Percentiles rank a stretch among this genome's conserved stretches.
phyloP scores from a whole-genome alignment of 2,113 vertebrate species.

The Syngnathus scovelli region DNA sequence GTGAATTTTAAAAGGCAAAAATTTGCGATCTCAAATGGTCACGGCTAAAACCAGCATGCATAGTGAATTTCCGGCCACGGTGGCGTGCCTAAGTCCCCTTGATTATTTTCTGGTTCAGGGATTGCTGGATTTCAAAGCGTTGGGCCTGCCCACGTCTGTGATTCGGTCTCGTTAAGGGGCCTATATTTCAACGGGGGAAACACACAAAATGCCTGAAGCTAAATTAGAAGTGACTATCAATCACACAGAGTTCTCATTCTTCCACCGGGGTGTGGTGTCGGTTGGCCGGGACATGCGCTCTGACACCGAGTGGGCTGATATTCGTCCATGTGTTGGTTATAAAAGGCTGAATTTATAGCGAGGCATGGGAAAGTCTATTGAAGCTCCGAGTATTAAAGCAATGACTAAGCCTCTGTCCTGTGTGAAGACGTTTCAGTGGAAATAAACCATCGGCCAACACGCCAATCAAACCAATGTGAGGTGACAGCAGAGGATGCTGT shows the following conservation, averaged over 20 bases:
- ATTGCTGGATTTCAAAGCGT: slow-evolving; percentile 60
- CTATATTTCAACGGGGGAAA: slow-evolving; percentile 48
- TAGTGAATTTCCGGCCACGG: slow-evolving; percentile 62
- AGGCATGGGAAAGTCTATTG: slow-evolving; percentile 27
- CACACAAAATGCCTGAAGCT: slow-evolving; percentile 27
- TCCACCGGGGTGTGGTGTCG: slow-evolving; percentile 22
- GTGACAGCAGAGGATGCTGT: slow-evolving; percentile 18
- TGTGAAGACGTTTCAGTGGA: slow-evolving; percentile 36
- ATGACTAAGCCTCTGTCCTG: slow-evolving; percentile 43
- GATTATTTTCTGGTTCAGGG: slow-evolving; percentile 68
- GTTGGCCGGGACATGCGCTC: slow-evolving; percentile 9
- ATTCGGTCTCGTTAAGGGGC: slow-evolving; percentile 47
- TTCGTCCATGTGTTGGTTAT: slow-evolving; percentile 35
- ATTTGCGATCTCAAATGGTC: slow-evolving; percentile 55
- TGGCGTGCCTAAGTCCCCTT: slow-evolving; percentile 64
- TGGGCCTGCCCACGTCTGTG: slow-evolving; percentile 46
- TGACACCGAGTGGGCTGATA: slow-evolving; percentile 33
- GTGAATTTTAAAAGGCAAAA: slow-evolving; percentile 56
- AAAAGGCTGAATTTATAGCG: slow-evolving; percentile 28
- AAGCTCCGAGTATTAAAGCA: slow-evolving; percentile 9
- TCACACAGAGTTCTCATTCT: slow-evolving; percentile 51
- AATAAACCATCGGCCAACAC: slow-evolving; percentile 30
- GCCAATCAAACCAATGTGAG: slow-evolving; percentile 21
- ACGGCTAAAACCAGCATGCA: slow-evolving; percentile 66
- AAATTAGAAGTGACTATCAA: slow-evolving; percentile 61